Percentiles rank a stretch among this genome's conserved stretches.
Evolutionary conservation across 2,888 invertebrate genomes (phyloP).

Genomic region (Crioceris asparagi): DNA sequence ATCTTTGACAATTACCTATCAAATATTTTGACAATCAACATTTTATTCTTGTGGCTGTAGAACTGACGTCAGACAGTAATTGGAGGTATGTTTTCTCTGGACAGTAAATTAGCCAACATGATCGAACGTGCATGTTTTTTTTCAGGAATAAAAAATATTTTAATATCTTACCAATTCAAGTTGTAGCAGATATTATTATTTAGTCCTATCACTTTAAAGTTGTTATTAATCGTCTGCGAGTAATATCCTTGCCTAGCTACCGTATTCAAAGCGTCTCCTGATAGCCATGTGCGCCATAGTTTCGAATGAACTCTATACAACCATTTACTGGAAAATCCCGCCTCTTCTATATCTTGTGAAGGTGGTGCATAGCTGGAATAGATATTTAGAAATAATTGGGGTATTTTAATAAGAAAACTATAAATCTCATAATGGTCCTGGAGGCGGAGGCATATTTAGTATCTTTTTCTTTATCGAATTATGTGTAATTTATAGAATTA

Average conservation of each 20-base stretch:
- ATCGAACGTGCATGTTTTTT: too few species aligned
- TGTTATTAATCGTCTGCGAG: constrained; percentile 50
- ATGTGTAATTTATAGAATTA: too few species aligned
- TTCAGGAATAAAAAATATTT: too few species aligned
- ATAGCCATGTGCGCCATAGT: constrained; percentile 58
- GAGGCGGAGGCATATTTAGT: too few species aligned
- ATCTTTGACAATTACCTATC: too few species aligned
- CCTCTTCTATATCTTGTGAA: constrained; percentile 12
- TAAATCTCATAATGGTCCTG: not conserved
- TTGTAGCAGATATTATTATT: constrained; percentile 72
- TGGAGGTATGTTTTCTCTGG: too few species aligned
- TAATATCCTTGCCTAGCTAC: constrained; percentile 66
- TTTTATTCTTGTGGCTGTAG: too few species aligned
- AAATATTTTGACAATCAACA: too few species aligned
- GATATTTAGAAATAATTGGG: not conserved
- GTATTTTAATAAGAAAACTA: not conserved
- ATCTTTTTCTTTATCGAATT: too few species aligned
- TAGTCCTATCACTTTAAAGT: constrained; percentile 61
- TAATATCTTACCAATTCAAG: constrained; percentile 51
- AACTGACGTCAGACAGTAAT: too few species aligned
- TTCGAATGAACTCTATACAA: constrained; percentile 59
- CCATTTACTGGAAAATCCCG: constrained; percentile 51
- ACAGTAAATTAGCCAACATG: too few species aligned
- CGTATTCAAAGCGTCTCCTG: constrained; percentile 47
- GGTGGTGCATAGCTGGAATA: constrained; percentile 17